Base-by-base conservation (phyloP, 2,888 invertebrate genomes). In the Calliopum simillimum region DNA sequence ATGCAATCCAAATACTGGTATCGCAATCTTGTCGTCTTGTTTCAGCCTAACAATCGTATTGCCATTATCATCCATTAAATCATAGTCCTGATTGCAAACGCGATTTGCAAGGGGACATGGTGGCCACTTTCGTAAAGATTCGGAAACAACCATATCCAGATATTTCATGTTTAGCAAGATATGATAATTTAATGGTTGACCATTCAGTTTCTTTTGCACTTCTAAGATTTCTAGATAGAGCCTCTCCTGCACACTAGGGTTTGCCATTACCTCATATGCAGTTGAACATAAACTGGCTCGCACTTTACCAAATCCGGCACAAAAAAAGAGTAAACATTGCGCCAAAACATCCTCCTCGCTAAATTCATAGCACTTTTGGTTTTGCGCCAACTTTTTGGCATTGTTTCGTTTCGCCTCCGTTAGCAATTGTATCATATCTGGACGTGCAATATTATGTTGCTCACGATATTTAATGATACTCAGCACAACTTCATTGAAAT, bases 151-250 rank as follows among this genome's bases (percentile, higher is more conserved):
- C 79, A 85, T 85, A 74, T 91, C 91, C 86, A 91, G 78, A 71
- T 91, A 91, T 58, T 87, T 87, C 89, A 91, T 88, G 53, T 85
- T 86, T 76, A 89, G 87, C 0, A 91, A 81, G 1, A 86, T 86
- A 46, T 88, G 89, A 73, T 89, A 91, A 58, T 88, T 87, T 0
- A 90, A 79, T 58, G 87, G 87, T 11, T 88, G 88, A 0, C 84
- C 86, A 5, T 86, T 84, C 4, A 85, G 69, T n/a, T 86, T 85
- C 0, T 75, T 76, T 5, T 87, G 81, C 3, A 87, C 85, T 21
- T 88, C 87, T 21, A 82, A 86, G 44, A 91, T 88, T 84, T 91
- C 91, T 55, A 87, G 76, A 1, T 85, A 85, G 1, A 91, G 81
- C 65, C 80, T 87, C 4, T 87, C 85, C 79, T 91, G 91, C 0